Evolutionary conservation across 2,113 vertebrate species (phyloP), one percentile per base, ranked within the genome.

Genomic region (Chlamydotis undulata): DNA sequence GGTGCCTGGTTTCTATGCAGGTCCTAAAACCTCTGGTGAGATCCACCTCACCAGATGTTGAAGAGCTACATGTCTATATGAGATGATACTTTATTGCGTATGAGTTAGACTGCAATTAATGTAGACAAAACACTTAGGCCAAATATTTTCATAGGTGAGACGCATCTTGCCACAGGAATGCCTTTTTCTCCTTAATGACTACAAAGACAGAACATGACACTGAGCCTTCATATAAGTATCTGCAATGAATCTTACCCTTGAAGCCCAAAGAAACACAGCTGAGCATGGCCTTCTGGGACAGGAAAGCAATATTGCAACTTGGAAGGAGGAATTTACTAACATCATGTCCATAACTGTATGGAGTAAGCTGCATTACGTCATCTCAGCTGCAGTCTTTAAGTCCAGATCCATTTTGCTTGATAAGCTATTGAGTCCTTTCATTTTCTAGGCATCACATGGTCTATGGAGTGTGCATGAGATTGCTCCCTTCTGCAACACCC

Each of bases 141-240:
- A 59, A 35, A 6, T 31, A 12, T 93, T 50, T 69, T 90, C 37
- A 31, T 28, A 45, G 37, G 37, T 53, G 14, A 43, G 49, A 22
- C 68, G 5, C 6, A 10, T 50, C 61, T 86, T 5, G 3, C 59
- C 1, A 1, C 18, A 55, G 55, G 70, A 92, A 45, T 76, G 10
- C 17, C 35, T 25, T 60, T 76, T 93, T 53, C 45, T 88, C 39
- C 45, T 83, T 14, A 22, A 0, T n/a, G 17, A 15, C 28, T 57
- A 11, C 37, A 63, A 83, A 68, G 52, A 52, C 16, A 3, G 4
- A 85, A 33, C 7, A 28, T 0, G 0, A 3, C 12, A 6, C 24
- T 74, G 77, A 76, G 14, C 28, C 19, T 47, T 83, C n/a, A 15
- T 63, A 24, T 45, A 76, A 89, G 74, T 7, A 22, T 18, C 50